These are phyloP conservation scores for Hylyphantes graminicola DNA, from an alignment of 1,140 invertebrate genomes.

Conservation along the genomic window DNA sequence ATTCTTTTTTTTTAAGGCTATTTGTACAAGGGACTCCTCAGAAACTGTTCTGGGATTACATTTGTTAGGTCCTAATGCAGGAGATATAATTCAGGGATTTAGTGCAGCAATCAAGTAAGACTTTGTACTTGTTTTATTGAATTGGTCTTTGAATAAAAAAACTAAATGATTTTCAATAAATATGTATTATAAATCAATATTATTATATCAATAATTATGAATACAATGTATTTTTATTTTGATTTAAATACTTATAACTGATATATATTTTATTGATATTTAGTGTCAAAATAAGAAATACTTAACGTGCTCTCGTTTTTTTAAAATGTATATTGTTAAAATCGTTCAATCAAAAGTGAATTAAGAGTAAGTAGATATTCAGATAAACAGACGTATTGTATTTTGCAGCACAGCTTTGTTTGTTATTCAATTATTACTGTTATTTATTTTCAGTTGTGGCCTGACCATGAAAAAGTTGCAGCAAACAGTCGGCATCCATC, in stretches of 20 bases:
- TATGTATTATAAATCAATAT: too few relatives aligned
- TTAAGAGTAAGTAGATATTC: too few relatives aligned
- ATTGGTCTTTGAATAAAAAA: not conserved
- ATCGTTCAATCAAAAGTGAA: too few relatives aligned
- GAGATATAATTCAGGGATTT: constrained; percentile 64
- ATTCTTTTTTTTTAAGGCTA: constrained; percentile 14
- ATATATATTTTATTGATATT: not conserved
- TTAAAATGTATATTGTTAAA: too few relatives aligned
- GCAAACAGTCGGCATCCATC: constrained; percentile 64
- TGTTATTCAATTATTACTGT: not conserved
- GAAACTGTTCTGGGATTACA: constrained; percentile 64
- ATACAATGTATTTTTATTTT: not conserved
- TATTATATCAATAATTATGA: too few relatives aligned
- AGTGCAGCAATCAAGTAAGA: constrained; percentile 63
- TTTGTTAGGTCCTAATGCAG: constrained; percentile 64
- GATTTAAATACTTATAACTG: not conserved
- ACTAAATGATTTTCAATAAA: too few relatives aligned
- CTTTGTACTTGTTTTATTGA: not conserved
- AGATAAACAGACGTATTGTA: too few relatives aligned
- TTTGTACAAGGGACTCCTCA: constrained; percentile 26
- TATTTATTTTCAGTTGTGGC: constrained; percentile 57
- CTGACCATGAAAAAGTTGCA: constrained; percentile 60
- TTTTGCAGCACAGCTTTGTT: not conserved
- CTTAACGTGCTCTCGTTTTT: too few relatives aligned
- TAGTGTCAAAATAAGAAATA: not conserved